These are phyloP conservation scores for Hartigia nigra DNA, from an alignment of 2,888 invertebrate genomes.

Conservation along the genomic window DNA sequence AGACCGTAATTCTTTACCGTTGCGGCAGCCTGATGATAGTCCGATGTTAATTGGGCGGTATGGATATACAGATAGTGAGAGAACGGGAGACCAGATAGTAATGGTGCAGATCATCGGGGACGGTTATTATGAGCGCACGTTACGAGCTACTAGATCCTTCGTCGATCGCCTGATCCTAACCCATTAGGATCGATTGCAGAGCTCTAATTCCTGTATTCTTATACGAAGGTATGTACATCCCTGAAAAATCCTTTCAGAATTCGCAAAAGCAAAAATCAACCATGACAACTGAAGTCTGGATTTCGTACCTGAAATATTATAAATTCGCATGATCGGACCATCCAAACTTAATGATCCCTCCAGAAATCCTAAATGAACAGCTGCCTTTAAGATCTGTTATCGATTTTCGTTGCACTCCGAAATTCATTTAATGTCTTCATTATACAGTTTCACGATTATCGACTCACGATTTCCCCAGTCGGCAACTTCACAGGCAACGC, in stretches of 20 bases:
- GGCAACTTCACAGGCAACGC: not conserved
- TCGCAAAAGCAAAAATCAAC: not conserved
- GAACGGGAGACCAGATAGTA: constrained; percentile 17
- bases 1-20: constrained; percentile 25
- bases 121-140: constrained; percentile 20
- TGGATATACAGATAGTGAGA: constrained; percentile 13
- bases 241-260: not conserved
- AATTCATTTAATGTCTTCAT: not conserved
- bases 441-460: not conserved
- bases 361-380: not conserved
- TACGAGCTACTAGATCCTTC: constrained; percentile 19
- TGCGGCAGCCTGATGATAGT: constrained; percentile 18
- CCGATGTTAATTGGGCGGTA: constrained; percentile 21
- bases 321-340: not conserved
- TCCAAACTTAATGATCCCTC: not conserved
- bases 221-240: not conserved
- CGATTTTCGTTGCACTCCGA: not conserved
- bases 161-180: constrained; percentile 21
- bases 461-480: not conserved
- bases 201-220: constrained; percentile 14
- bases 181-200: constrained; percentile 18
- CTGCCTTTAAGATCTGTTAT: too few relatives aligned
- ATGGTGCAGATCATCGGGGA: constrained; percentile 14
- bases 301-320: not conserved
- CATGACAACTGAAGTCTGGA: not conserved